These are phyloP conservation scores for Sorex maritimensis DNA, from an alignment of 2,797 vertebrate species.

Conservation along the genomic window DNA sequence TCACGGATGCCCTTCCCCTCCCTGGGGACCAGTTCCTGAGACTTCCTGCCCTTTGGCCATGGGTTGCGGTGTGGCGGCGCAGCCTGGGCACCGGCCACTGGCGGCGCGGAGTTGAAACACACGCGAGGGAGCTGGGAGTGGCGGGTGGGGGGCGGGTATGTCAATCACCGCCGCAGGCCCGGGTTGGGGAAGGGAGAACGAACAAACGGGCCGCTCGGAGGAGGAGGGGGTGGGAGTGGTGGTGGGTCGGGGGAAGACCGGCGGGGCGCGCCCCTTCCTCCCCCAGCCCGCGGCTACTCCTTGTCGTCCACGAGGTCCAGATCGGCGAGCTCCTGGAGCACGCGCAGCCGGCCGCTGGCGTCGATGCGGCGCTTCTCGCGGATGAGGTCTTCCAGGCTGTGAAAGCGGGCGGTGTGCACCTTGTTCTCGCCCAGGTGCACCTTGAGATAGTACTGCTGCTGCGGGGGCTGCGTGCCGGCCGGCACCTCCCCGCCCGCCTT, in stretches of 20 bases:
- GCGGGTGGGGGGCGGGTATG: neutral
- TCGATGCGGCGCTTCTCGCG: slow-evolving; percentile 97
- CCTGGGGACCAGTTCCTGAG: slow-evolving; percentile 15
- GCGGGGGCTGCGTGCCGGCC: slow-evolving; percentile 90
- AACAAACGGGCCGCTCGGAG: no score
- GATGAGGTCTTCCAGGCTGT: slow-evolving; percentile 99
- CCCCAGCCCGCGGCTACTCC: slow-evolving; percentile 89
- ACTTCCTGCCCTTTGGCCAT: neutral
- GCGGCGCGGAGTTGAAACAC: neutral
- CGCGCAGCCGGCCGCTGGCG: slow-evolving; percentile 94
- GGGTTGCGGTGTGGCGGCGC: slow-evolving; percentile 80
- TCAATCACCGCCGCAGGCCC: neutral
- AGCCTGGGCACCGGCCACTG: slow-evolving; percentile 76
- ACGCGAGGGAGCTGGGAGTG: neutral
- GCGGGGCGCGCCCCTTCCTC: slow-evolving; percentile 30
- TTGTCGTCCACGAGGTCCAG: slow-evolving; percentile 93
- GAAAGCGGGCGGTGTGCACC: slow-evolving; percentile 97
- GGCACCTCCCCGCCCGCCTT: slow-evolving; percentile 98
- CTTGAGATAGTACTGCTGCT: slow-evolving; percentile 96
- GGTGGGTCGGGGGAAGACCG: slow-evolving; percentile 66
- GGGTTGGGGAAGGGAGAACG: neutral
- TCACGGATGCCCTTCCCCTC: neutral
- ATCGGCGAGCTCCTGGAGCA: slow-evolving; percentile 96
- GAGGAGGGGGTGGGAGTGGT: neutral
- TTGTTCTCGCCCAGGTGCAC: slow-evolving; percentile 96